phyloP scores from a whole-genome alignment of 2,888 invertebrate species.

The Linnaemya tessellans region DNA sequence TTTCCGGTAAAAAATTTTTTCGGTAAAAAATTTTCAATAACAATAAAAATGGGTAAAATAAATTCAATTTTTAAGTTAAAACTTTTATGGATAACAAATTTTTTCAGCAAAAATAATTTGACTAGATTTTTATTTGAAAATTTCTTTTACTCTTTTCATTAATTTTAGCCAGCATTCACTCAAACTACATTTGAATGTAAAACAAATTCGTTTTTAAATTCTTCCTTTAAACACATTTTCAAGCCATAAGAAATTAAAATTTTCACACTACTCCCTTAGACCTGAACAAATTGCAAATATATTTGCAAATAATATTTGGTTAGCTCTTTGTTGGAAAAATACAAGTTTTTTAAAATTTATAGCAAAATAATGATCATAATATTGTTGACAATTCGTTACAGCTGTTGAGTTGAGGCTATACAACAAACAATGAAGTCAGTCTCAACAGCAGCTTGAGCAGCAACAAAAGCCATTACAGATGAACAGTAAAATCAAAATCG shows the following conservation, averaged over 20 bases:
- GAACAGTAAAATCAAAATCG: conserved; percentile 56
- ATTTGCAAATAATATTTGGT: conserved; percentile 46
- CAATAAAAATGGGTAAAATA: too few species aligned
- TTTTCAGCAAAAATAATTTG: too few species aligned
- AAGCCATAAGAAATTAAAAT: conserved; percentile 54
- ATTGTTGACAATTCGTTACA: conserved; percentile 78
- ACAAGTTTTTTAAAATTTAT: conserved; percentile 76
- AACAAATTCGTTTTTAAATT: neutral
- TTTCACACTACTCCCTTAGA: conserved; percentile 60
- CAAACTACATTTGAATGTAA: neutral
- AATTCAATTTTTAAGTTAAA: too few species aligned
- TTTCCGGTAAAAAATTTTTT: too few species aligned
- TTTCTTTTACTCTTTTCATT: neutral
- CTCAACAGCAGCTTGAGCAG: neutral
- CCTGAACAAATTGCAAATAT: conserved; percentile 46
- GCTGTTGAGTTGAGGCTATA: conserved; percentile 69
- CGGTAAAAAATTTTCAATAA: too few species aligned
- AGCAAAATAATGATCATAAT: conserved; percentile 80
- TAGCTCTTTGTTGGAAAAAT: neutral
- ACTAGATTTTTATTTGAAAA: too few species aligned
- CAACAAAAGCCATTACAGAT: conserved; percentile 35
- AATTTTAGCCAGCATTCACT: neutral
- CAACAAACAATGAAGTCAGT: neutral
- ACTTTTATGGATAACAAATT: too few species aligned
- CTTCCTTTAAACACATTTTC: neutral